A percentile compares a stretch with the other conserved stretches of the same genome.
These are phyloP conservation scores for Amyelois transitella DNA, from an alignment of 1,140 invertebrate species.

Conservation along the genomic window DNA sequence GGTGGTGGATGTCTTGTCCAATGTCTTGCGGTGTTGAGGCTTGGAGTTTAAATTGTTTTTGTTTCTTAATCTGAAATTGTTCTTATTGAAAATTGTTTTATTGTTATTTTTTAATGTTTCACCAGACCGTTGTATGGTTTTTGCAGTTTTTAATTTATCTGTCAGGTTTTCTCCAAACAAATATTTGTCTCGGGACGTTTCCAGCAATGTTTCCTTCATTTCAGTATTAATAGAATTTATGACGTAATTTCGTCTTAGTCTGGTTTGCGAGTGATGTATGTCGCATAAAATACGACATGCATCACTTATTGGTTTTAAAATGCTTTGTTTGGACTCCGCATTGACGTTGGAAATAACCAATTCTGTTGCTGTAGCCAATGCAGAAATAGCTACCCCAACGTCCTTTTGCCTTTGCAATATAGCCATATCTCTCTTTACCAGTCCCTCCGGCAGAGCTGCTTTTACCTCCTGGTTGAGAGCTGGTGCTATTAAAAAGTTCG, in stretches of 20 bases:
- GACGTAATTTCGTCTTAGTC: constrained; percentile 2
- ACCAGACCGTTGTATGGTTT: constrained; percentile 6
- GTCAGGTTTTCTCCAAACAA: constrained; percentile 12
- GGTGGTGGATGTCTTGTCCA: neutral
- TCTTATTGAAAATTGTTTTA: neutral
- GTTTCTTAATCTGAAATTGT: neutral
- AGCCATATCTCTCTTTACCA: neutral
- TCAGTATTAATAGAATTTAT: constrained; percentile 1
- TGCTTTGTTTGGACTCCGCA: neutral
- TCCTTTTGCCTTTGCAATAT: constrained; percentile 4
- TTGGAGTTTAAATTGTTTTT: constrained; percentile 9
- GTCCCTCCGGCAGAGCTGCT: neutral
- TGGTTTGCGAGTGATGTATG: constrained; percentile 6
- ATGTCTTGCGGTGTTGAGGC: neutral
- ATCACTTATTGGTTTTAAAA: constrained; percentile 10
- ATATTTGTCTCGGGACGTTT: neutral
- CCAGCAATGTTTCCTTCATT: constrained; percentile 1
- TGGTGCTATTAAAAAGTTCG: constrained; percentile 4
- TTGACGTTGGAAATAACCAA: neutral
- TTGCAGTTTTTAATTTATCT: constrained; percentile 12
- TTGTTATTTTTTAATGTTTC: constrained; percentile 3
- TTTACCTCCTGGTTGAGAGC: constrained; percentile 8
- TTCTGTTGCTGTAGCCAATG: constrained; percentile 4
- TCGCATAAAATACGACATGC: constrained; percentile 12
- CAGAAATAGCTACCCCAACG: constrained; percentile 1